Base-by-base conservation (phyloP, 37 sponge, comb jelly and placozoan species). In the Ianthella basta region DNA sequence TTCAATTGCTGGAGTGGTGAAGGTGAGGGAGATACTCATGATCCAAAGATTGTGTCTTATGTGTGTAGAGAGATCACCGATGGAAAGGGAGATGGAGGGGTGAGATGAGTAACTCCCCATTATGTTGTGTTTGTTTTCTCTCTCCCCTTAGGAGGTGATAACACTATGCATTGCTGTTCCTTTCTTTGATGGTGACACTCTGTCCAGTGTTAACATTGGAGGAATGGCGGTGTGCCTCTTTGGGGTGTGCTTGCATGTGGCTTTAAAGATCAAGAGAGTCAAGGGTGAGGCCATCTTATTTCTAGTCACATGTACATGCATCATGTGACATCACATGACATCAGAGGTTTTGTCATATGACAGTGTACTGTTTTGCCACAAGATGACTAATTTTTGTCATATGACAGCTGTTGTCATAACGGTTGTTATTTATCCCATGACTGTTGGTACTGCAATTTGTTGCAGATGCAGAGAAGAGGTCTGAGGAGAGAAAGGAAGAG, bases 141-240 rank as follows among this genome's bases (percentile, higher is more conserved):
- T 55, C 39, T 56, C 23, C 23, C 24, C 56, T 14, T 86, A 97
- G 97, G 97, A 98, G 79, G 82, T 98, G 13, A 18, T 92, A 15
- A 92, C 88, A 14, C 86, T 98, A 74, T 86, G 84, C 34, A 84
- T 97, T 18, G 90, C 96, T 15, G 87, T 89, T 20, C 34, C 93
- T 2, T 86, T 89, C 80, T 84, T 91, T 80, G 95, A 93, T 53
- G 91, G 90, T 16, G 93, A 91, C 66, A 24, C 55, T 0, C 82
- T 93, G 40, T 80, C 75, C 24, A n/a, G 82, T 18, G 55, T 98
- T 73, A 98, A 98, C 79, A 82, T 94, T 20, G 75, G 75, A 32
- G 99, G 99, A 10, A 91, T 96, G 91, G 88, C 90, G 21, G 79
- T 98, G 53, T 98, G 99, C 85, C 66, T 98, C 34, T 15, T 75